Base-by-base conservation (phyloP, 1,140 invertebrate species). In the Eriocheir sinensis region DNA sequence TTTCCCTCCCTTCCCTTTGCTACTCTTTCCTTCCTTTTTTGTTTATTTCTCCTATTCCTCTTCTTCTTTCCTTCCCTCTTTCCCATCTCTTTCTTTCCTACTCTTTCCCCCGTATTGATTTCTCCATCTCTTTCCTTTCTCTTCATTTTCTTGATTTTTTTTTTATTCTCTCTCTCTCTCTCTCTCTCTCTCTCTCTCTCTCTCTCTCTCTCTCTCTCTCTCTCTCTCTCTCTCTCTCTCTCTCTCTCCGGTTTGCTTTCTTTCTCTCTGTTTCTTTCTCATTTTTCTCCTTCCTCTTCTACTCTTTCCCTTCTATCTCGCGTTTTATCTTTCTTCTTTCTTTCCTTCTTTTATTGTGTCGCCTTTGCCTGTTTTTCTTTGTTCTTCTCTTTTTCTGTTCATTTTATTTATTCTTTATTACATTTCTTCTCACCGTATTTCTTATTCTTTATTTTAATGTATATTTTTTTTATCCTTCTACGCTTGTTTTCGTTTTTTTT, bases 161-260 rank as follows among this genome's bases (percentile, higher is more conserved):
- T 2, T 0, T 72, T 21, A 21, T n/a, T 21, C 0, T 72, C 6
- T 21, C n/a, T 21, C 27, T 60, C n/a, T n/a, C 27, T 21, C 8
- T 60, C 53, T 72, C 27, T 72, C 60, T 72, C 60, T 72, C 60
- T 72, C 60, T 72, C 60, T 72, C 60, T 72, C 60, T 72, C 60
- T 72, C 60, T 72, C 60, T 72, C 60, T 72, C 60, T 72, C 48
- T 53, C 48, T 53, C 48, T 53, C 9, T 53, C 48, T 53, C 44
- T 48, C 44, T 15, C 15, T 15, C 44, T 48, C n/a, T n/a, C n/a
- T n/a, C n/a, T n/a, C n/a, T n/a, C n/a, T n/a, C n/a, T n/a, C n/a
- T n/a, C n/a, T n/a, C n/a, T n/a, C n/a, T n/a, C n/a, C n/a, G 44
- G 44, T 48, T 48, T 48, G 4, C 15, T n/a, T n/a, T n/a, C n/a